Percentiles rank a stretch among this genome's conserved stretches.
phyloP scores from a whole-genome alignment of 2,888 invertebrate genomes.

The Ecliptopera silaceata region DNA sequence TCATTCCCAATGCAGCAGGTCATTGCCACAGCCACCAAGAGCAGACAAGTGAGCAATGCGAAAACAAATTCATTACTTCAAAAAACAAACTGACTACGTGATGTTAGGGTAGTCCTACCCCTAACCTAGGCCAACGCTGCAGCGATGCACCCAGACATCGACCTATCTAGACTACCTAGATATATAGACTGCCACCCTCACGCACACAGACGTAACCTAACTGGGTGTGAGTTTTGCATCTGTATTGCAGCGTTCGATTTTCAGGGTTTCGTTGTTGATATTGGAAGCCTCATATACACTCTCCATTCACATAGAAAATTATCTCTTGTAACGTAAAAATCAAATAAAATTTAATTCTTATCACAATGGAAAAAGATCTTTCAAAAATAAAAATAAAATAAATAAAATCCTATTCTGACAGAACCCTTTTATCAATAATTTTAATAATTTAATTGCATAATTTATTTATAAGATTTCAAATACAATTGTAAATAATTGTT shows the following conservation, averaged over 20 bases:
- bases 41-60: constrained; percentile 34
- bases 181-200: constrained; percentile 49
- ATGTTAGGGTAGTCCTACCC: constrained; percentile 55
- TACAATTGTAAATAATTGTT: too few species aligned
- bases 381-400: too few species aligned
- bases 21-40: constrained; percentile 1
- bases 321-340: too few species aligned
- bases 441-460: too few species aligned
- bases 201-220: constrained; percentile 28
- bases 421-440: too few species aligned
- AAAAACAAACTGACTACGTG: constrained; percentile 65
- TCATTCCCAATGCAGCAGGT: too few species aligned
- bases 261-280: constrained; percentile 11
- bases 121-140: constrained; percentile 77
- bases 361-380: too few species aligned
- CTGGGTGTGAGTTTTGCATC: constrained; percentile 39
- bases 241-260: constrained; percentile 27
- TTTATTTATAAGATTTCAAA: too few species aligned
- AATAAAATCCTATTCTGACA: too few species aligned
- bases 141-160: constrained; percentile 72
- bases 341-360: too few species aligned
- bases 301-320: too few species aligned
- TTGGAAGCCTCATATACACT: too few species aligned
- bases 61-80: constrained; percentile 51
- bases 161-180: constrained; percentile 53